Evolutionary conservation across 2,888 invertebrate species (phyloP).

Genomic region (Schrankia costaestrigalis): DNA sequence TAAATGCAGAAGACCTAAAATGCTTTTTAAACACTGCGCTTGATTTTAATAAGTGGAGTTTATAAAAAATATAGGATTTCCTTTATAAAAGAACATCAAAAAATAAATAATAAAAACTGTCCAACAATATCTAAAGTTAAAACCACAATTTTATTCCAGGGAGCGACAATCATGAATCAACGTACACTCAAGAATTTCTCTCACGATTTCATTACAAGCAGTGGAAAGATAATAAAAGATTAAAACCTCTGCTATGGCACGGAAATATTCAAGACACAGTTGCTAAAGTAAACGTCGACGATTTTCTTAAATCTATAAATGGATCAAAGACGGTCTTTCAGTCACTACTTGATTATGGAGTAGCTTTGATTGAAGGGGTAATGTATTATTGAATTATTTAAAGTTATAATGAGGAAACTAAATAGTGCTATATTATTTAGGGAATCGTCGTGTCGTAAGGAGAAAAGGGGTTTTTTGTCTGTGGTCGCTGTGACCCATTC

Average conservation of each 20-base stretch:
- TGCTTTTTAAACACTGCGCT: too few relatives aligned
- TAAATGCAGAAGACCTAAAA: too few relatives aligned
- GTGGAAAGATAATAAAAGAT: constrained; percentile 49
- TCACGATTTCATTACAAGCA: constrained; percentile 49
- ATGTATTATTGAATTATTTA: constrained; percentile 10
- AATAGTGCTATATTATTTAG: too few relatives aligned
- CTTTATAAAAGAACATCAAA: too few relatives aligned
- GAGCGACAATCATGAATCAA: constrained; percentile 80
- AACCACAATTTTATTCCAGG: constrained; percentile 40
- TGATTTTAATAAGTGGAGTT: too few relatives aligned
- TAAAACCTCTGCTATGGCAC: constrained; percentile 69
- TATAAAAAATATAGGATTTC: too few relatives aligned
- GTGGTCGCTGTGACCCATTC: too few relatives aligned
- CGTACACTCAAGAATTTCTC: constrained; percentile 72
- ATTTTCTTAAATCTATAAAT: constrained; percentile 68
- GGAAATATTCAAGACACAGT: constrained; percentile 59
- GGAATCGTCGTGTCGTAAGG: too few relatives aligned
- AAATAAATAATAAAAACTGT: neutral
- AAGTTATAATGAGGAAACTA: too few relatives aligned
- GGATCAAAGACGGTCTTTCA: constrained; percentile 70
- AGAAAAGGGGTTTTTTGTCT: too few relatives aligned
- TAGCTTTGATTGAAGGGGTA: constrained; percentile 71
- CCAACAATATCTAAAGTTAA: neutral
- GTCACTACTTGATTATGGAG: constrained; percentile 76
- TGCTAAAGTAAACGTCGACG: constrained; percentile 57